A percentile compares a stretch with the other conserved stretches of the same genome.
These are phyloP conservation scores for Dorcus parallelipipedus DNA, from an alignment of 2,888 invertebrate species.

Conservation along the genomic window DNA sequence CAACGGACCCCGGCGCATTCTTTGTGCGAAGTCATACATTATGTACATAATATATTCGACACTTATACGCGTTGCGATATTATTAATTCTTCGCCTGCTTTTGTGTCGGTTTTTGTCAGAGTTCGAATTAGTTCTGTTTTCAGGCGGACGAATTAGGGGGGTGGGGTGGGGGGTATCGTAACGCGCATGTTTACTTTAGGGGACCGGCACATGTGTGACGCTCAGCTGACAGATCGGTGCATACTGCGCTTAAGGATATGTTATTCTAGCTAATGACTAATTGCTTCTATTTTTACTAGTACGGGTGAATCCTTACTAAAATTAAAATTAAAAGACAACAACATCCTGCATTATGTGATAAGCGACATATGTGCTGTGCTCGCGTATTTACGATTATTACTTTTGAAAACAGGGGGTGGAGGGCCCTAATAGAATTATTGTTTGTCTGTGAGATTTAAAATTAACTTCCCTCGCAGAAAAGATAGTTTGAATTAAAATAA, in stretches of 20 bases:
- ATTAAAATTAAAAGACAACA: too few relatives aligned
- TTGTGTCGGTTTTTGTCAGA: neutral
- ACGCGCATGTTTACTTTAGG: slow-evolving; percentile 28
- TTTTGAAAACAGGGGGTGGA: too few relatives aligned
- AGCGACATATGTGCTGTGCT: too few relatives aligned
- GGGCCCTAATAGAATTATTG: too few relatives aligned
- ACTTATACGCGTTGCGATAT: slow-evolving; percentile 3
- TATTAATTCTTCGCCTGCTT: slow-evolving; percentile 6
- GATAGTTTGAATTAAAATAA: too few relatives aligned
- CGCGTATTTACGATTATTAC: too few relatives aligned
- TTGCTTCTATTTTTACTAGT: slow-evolving; percentile 14
- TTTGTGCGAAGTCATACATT: neutral
- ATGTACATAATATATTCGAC: neutral
- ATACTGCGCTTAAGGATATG: slow-evolving; percentile 11
- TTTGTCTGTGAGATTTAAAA: too few relatives aligned
- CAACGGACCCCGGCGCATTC: neutral
- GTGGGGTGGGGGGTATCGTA: slow-evolving; percentile 12
- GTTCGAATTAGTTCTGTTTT: slow-evolving; percentile 6
- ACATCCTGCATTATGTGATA: too few relatives aligned
- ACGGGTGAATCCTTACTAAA: too few relatives aligned
- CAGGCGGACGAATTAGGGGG: neutral
- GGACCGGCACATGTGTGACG: slow-evolving; percentile 21
- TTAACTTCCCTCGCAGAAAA: too few relatives aligned
- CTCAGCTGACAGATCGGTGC: slow-evolving; percentile 24
- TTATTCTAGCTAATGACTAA: slow-evolving; percentile 21